phyloP scores from a whole-genome alignment of 2,888 invertebrate genomes.

The Cotesia congregata region DNA sequence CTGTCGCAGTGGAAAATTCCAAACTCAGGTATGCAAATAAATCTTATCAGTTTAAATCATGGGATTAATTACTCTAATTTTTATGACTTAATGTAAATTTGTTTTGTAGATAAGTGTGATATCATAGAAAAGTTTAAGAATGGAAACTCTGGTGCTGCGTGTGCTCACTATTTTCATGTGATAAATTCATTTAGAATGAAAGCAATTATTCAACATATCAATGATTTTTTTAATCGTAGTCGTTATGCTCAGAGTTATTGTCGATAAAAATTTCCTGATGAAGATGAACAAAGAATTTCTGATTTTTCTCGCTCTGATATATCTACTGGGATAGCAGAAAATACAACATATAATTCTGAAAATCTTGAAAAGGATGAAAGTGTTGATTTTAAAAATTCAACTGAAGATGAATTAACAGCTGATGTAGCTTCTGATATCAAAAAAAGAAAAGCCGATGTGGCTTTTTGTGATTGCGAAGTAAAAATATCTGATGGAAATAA shows the following conservation, averaged over 20 bases:
- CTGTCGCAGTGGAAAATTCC: slow-evolving; percentile 23
- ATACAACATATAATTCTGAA: too few relatives aligned
- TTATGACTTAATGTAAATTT: too few relatives aligned
- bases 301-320: too few relatives aligned
- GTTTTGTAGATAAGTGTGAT: slow-evolving; percentile 4
- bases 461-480: too few relatives aligned
- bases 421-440: too few relatives aligned
- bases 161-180: slow-evolving; percentile 15
- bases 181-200: not conserved
- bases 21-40: not conserved
- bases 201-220: slow-evolving; percentile 12
- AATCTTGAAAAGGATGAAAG: too few relatives aligned
- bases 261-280: not conserved
- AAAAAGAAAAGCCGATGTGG: too few relatives aligned
- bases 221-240: slow-evolving; percentile 14
- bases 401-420: too few relatives aligned
- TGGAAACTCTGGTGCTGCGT: slow-evolving; percentile 2
- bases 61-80: not conserved
- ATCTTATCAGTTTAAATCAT: slow-evolving; percentile 4
- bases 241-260: not conserved
- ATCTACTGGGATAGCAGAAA: too few relatives aligned
- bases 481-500: too few relatives aligned
- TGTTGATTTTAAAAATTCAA: too few relatives aligned
- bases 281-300: not conserved
- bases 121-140: not conserved